Conservation (phyloP, 1,140 invertebrate genomes). For the Philotrypesis tridentata region DNA sequence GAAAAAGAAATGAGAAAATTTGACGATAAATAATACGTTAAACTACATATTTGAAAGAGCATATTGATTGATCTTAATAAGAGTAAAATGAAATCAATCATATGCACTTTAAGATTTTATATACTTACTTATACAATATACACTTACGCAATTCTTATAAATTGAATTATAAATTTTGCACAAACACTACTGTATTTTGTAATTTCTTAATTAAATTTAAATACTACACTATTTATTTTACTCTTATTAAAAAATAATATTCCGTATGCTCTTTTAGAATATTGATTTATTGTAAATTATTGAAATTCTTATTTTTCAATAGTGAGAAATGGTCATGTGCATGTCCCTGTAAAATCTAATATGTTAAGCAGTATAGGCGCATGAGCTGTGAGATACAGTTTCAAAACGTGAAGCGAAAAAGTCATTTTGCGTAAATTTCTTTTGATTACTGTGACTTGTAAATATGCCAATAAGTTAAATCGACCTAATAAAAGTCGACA, state of each 20-base stretch:
- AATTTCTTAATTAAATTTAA: conserved; percentile 22
- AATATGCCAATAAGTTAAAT: conserved; percentile 46
- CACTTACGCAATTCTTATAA: conserved; percentile 3
- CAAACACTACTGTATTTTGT: conserved; percentile 29
- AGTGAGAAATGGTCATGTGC: conserved; percentile 41
- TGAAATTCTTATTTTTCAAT: conserved; percentile 29
- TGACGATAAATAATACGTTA: neutral
- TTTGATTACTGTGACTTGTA: conserved; percentile 47
- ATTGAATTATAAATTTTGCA: conserved; percentile 30
- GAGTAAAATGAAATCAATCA: conserved; percentile 39
- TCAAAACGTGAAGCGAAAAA: conserved; percentile 37
- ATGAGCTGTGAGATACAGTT: conserved; percentile 28
- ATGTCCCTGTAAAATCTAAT: conserved; percentile 46
- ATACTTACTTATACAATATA: conserved; percentile 7
- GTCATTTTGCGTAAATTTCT: conserved; percentile 40
- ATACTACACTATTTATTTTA: conserved; percentile 24
- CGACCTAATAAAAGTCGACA: conserved; percentile 31
- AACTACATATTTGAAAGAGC: conserved; percentile 32
- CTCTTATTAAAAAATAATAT: conserved; percentile 6
- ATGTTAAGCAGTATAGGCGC: conserved; percentile 39
- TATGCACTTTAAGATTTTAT: neutral
- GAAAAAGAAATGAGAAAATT: conserved; percentile 3
- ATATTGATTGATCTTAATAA: conserved; percentile 34
- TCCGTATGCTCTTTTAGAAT: conserved; percentile 20
- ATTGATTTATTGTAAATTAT: conserved; percentile 41